Evolutionary conservation across 2,113 vertebrate species (phyloP).

Genomic region (Aegithalos caudatus): DNA sequence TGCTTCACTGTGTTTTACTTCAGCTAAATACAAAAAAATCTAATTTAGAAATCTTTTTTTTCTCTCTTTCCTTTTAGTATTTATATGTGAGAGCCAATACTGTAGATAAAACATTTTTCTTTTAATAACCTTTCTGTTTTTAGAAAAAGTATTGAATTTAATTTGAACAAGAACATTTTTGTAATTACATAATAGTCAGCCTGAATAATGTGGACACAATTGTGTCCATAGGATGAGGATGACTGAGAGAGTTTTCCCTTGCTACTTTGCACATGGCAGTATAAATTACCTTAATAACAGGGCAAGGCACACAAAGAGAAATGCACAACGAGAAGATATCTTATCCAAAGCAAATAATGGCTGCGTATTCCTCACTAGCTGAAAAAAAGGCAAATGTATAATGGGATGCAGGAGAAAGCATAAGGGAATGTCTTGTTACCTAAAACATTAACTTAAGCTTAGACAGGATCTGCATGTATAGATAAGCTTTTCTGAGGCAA

Average conservation of each 20-base stretch:
- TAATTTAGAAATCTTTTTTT: not conserved
- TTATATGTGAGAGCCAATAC: not conserved
- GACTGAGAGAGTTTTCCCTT: not conserved
- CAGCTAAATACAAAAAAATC: not conserved
- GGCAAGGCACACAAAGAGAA: not conserved
- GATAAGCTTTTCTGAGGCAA: not conserved
- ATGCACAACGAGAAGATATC: not conserved
- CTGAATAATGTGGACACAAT: not conserved
- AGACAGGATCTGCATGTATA: not conserved
- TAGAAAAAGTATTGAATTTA: not conserved
- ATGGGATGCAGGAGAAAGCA: not conserved
- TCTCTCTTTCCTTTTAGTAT: not conserved
- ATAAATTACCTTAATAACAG: conserved; percentile 45
- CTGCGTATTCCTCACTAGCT: not conserved
- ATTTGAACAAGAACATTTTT: not conserved
- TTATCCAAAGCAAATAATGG: conserved; percentile 14
- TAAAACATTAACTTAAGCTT: not conserved
- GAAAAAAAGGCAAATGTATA: not conserved
- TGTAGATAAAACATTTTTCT: not conserved
- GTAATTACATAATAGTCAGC: not conserved
- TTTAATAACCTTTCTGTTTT: not conserved
- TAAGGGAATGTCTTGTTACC: not conserved
- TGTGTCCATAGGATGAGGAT: not conserved
- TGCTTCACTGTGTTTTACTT: not conserved
- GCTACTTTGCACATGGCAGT: conserved; percentile 5